Percentiles rank a stretch among this genome's conserved stretches.
These are phyloP conservation scores for Syrista parreyssii DNA, from an alignment of 2,888 invertebrate species.

Conservation along the genomic window DNA sequence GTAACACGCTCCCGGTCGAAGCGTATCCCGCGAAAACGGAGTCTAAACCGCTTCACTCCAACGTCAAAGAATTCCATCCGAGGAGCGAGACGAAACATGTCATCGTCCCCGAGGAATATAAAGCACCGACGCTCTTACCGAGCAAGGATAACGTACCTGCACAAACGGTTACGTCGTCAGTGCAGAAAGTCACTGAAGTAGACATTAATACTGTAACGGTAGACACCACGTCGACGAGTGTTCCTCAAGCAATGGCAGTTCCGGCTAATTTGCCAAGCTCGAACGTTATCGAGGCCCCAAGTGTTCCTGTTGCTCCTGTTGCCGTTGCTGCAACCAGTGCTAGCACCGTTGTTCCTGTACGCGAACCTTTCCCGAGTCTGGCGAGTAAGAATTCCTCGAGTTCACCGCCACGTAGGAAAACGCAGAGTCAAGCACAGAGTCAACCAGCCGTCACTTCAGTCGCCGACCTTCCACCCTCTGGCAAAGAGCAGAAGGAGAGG, in stretches of 20 bases:
- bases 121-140: conserved; percentile 30
- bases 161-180: conserved; percentile 51
- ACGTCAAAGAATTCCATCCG: conserved; percentile 52
- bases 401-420: conserved; percentile 55
- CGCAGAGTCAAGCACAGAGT: conserved; percentile 37
- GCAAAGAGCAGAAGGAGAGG: conserved; percentile 50
- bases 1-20: conserved; percentile 34
- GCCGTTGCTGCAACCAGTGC: conserved; percentile 37
- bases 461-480: conserved; percentile 13
- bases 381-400: conserved; percentile 41
- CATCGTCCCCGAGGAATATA: conserved; percentile 37
- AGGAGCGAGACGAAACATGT: conserved; percentile 45
- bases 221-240: conserved; percentile 37
- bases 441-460: conserved; percentile 32
- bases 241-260: conserved; percentile 26
- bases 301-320: conserved; percentile 35
- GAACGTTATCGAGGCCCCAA: conserved; percentile 33
- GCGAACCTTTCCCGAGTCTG: conserved; percentile 24
- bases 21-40: conserved; percentile 29
- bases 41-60: conserved; percentile 48
- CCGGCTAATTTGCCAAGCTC: conserved; percentile 24
- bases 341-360: conserved; percentile 35
- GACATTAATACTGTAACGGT: conserved; percentile 22
- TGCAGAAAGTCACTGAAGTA: conserved; percentile 25
- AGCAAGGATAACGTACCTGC: conserved; percentile 51